Evolutionary conservation across 2,888 invertebrate species (phyloP).

Genomic region (Metellina segmentata): DNA sequence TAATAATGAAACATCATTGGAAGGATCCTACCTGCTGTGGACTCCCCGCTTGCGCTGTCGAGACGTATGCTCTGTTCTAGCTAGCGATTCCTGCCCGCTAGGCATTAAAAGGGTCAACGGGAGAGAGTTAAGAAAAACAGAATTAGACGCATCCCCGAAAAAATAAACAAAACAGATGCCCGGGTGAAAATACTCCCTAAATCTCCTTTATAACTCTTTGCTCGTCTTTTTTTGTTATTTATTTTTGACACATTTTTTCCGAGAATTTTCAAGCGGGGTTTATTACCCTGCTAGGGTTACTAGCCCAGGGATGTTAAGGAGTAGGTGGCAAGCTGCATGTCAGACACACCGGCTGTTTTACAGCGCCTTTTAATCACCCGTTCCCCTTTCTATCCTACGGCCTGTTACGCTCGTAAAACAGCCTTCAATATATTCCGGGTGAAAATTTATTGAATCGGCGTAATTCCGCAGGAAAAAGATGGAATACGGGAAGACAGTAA

Average conservation of each 20-base stretch:
- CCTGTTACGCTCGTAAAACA: conserved; percentile 65
- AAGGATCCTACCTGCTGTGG: conserved; percentile 67
- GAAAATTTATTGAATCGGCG: conserved; percentile 74
- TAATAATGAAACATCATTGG: conserved; percentile 63
- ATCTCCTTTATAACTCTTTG: conserved; percentile 74
- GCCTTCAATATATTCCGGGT: conserved; percentile 54
- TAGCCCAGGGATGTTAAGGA: conserved; percentile 64
- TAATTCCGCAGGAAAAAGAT: conserved; percentile 52
- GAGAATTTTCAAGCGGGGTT: conserved; percentile 25
- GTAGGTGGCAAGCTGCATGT: conserved; percentile 65
- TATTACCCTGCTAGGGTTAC: conserved; percentile 52
- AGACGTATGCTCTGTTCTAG: conserved; percentile 51
- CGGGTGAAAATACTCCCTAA: conserved; percentile 67
- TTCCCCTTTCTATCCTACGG: conserved; percentile 55
- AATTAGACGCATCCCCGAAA: conserved; percentile 71
- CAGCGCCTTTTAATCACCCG: conserved; percentile 73
- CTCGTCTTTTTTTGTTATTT: conserved; percentile 23
- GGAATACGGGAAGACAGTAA: conserved; percentile 33
- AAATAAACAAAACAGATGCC: conserved; percentile 51
- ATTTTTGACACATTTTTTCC: conserved; percentile 6
- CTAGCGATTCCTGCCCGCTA: conserved; percentile 60
- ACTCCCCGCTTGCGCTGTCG: conserved; percentile 40
- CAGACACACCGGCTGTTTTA: conserved; percentile 66
- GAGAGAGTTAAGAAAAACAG: conserved; percentile 70
- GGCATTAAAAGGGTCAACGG: conserved; percentile 74